These are phyloP conservation scores for Denticeps clupeoides DNA, from an alignment of 2,797 vertebrate species.

Conservation along the genomic window DNA sequence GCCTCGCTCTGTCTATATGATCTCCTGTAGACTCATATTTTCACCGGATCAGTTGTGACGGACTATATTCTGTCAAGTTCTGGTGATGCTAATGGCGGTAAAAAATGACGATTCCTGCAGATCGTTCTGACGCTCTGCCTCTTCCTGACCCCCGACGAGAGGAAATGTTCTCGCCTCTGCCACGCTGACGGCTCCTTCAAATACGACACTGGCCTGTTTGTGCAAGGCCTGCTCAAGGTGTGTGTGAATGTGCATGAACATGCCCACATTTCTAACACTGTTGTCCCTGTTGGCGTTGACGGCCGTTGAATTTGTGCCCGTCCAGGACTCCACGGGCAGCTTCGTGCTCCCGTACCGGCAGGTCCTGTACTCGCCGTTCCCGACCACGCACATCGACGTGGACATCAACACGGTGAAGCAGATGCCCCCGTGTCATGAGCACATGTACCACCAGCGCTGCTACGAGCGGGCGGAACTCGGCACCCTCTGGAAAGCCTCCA, in stretches of 20 bases:
- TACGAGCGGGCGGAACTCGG: conserved; percentile 86
- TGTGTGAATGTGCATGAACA: neutral
- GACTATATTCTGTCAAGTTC: too few relatives aligned
- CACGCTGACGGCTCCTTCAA: conserved; percentile 77
- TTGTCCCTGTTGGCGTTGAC: neutral
- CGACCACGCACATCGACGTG: conserved; percentile 92
- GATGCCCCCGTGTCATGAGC: conserved; percentile 94
- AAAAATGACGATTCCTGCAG: conserved; percentile 61
- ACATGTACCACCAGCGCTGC: conserved; percentile 84
- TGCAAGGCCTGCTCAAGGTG: conserved; percentile 96
- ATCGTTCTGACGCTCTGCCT: conserved; percentile 90
- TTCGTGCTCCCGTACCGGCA: conserved; percentile 91
- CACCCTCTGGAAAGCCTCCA: conserved; percentile 80
- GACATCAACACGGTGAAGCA: conserved; percentile 95
- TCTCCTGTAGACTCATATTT: neutral
- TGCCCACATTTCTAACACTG: neutral
- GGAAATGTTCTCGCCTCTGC: conserved; percentile 89
- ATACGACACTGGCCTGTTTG: conserved; percentile 91
- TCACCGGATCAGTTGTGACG: too few relatives aligned
- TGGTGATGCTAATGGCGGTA: too few relatives aligned
- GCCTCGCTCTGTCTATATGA: neutral
- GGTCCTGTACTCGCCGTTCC: conserved; percentile 90
- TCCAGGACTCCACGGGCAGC: conserved; percentile 86
- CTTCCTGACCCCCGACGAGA: conserved; percentile 85
- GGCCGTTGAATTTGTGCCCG: neutral